phyloP scores from a whole-genome alignment of 1,140 invertebrate species.

The Aleiodes sp. region DNA sequence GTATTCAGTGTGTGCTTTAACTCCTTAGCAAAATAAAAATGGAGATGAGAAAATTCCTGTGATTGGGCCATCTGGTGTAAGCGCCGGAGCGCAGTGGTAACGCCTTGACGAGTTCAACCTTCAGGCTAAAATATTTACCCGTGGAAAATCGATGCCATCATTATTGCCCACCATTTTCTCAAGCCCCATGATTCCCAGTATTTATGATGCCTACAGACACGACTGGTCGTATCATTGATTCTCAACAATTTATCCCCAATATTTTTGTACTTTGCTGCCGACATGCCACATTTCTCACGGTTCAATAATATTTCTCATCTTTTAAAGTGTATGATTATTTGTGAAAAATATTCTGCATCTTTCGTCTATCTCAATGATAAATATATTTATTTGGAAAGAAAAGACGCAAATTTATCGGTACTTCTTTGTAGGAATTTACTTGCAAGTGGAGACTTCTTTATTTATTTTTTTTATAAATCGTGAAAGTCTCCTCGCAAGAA shows the following conservation, averaged over 20 bases:
- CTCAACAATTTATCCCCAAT: neutral
- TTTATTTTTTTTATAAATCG: neutral
- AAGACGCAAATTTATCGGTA: too few species aligned
- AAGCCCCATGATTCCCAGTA: neutral
- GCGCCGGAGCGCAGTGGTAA: neutral
- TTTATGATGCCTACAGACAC: neutral
- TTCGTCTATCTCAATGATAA: too few species aligned
- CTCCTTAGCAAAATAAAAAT: too few species aligned
- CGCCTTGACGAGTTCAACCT: neutral
- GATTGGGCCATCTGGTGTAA: conserved; percentile 8
- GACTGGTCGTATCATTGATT: conserved; percentile 9
- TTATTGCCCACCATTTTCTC: conserved; percentile 13
- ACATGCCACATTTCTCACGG: neutral
- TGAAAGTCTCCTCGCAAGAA: neutral
- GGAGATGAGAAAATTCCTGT: neutral
- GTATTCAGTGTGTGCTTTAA: conserved; percentile 2
- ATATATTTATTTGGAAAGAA: too few species aligned
- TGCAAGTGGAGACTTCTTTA: too few species aligned
- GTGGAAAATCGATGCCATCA: conserved; percentile 4
- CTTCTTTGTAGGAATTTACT: too few species aligned
- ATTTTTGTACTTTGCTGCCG: conserved; percentile 6
- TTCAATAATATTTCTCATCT: conserved; percentile 1
- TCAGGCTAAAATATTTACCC: neutral
- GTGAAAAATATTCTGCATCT: too few species aligned
- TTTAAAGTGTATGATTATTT: neutral